Evolutionary conservation across 2,113 vertebrate genomes (phyloP).

Genomic region (Corythornis cristatus): DNA sequence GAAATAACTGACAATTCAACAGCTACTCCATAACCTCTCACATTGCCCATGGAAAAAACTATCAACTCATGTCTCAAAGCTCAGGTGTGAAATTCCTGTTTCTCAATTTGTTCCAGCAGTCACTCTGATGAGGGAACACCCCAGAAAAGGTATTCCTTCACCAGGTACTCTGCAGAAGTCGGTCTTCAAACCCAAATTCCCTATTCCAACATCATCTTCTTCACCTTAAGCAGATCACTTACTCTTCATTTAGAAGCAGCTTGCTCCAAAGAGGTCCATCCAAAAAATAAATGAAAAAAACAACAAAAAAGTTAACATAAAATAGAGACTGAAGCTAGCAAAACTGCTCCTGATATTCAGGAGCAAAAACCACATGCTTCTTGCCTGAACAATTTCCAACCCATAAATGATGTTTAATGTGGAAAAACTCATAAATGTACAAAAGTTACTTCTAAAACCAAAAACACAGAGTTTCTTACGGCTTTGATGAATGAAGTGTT

Average conservation of each 20-base stretch:
- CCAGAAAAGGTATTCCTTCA: conserved; percentile 22
- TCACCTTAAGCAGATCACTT: not conserved
- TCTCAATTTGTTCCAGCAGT: conserved; percentile 32
- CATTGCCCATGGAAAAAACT: conserved; percentile 29
- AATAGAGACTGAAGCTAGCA: conserved; percentile 48
- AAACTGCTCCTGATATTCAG: conserved; percentile 38
- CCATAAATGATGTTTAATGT: conserved; percentile 66
- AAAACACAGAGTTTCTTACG: conserved; percentile 44
- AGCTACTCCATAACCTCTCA: not conserved
- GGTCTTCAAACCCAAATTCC: not conserved
- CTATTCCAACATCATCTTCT: not conserved
- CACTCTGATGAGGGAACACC: conserved; percentile 13
- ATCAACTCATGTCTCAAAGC: not conserved
- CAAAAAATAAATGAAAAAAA: conserved; percentile 50
- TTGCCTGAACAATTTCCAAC: conserved; percentile 68
- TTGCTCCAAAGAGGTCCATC: conserved; percentile 22
- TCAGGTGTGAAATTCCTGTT: conserved; percentile 43
- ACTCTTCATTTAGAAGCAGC: not conserved
- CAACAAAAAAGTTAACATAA: conserved; percentile 34
- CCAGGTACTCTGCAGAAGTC: not conserved
- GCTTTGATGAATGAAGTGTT: conserved; percentile 70
- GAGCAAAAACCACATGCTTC: conserved; percentile 52
- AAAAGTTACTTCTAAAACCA: conserved; percentile 62
- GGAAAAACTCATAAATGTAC: conserved; percentile 65
- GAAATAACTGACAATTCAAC: conserved; percentile 31